Evolutionary conservation across 2,888 invertebrate species (phyloP).

Genomic region (Pristionchus entomophagus): DNA sequence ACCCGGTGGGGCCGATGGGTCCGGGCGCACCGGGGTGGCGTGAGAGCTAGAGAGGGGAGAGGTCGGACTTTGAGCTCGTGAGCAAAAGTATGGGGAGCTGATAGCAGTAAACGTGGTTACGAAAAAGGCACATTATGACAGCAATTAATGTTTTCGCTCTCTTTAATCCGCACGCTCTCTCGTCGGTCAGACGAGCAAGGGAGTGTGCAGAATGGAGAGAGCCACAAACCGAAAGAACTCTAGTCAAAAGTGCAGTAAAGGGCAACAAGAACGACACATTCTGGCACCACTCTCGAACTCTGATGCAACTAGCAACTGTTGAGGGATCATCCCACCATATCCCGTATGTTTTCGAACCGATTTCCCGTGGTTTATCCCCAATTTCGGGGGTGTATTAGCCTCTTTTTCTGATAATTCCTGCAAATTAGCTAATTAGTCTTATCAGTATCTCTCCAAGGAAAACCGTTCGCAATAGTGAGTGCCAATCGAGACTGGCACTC

Average conservation of each 20-base stretch:
- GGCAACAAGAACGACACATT: not conserved
- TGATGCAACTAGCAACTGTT: not conserved
- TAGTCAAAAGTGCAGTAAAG: not conserved
- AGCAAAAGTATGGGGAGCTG: not conserved
- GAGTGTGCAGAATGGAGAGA: too few relatives aligned
- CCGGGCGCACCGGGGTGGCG: not conserved
- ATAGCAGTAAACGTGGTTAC: too few relatives aligned
- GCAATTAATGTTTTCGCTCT: not conserved
- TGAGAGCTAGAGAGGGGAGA: not conserved
- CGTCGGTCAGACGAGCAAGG: not conserved
- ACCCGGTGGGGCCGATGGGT: not conserved
- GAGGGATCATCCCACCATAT: not conserved
- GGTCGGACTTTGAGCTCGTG: not conserved
- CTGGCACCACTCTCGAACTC: not conserved
- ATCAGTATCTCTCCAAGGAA: too few relatives aligned
- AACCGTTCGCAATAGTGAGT: not conserved
- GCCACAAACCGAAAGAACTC: too few relatives aligned
- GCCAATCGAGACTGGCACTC: not conserved
- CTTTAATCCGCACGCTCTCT: too few relatives aligned
- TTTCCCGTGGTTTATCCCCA: not conserved
- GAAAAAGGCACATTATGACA: not conserved
- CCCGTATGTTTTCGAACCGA: not conserved
- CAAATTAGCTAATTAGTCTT: too few relatives aligned
- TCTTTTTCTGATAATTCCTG: not conserved
- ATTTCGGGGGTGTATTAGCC: not conserved